Base-by-base conservation (phyloP, 2,797 vertebrate genomes). In the Poeciliopsis turneri region DNA sequence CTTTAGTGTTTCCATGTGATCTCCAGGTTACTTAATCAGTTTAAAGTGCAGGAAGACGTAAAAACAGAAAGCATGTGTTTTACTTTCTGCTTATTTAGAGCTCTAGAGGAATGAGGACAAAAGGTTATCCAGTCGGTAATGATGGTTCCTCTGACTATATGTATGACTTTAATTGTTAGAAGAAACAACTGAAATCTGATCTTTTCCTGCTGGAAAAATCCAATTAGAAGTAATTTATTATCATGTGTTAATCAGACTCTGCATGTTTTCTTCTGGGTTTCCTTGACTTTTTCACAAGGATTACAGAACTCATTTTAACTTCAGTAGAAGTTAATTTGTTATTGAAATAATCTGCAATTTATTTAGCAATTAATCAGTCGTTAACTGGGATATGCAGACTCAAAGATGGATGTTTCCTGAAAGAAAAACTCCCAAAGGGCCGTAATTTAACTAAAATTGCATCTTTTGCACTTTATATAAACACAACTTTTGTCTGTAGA, bases 1-100 rank as follows among this genome's bases (percentile, higher is more conserved):
- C 53, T 39, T 76, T 28, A 79, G 57, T 46, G 76, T 47, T 16
- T 28, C 36, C 71, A 78, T 16, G 25, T 82, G 80, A 59, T 59
- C 57, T 30, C n/a, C 55, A 5, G n/a, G 55, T 12, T 28, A 71
- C 5, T 83, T 53, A 64, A 30, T 36, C 9, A 4, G 46, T 68
- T 74, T 80, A 75, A 82, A 82, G 76, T 61, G 4, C 39, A 25
- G n/a, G n/a, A 64, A 53, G 12, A 59, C 23, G 20, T 9, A 43
- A 39, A 49, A 51, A 23, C 18, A 16, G 49, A 15, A n/a, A 3
- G 23, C 20, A 2, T 15, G 51, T 61, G 28, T 49, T 74, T 28
- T 30, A 30, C 30, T 30, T 30, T 30, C 30, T 30, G 30, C 30
- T 74, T 4, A 15, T 36, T 53, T 10, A 12, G 20, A 72, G 28